phyloP scores from a whole-genome alignment of 92 coral and sea anemone genomes.

The Scolanthus callimorphus region DNA sequence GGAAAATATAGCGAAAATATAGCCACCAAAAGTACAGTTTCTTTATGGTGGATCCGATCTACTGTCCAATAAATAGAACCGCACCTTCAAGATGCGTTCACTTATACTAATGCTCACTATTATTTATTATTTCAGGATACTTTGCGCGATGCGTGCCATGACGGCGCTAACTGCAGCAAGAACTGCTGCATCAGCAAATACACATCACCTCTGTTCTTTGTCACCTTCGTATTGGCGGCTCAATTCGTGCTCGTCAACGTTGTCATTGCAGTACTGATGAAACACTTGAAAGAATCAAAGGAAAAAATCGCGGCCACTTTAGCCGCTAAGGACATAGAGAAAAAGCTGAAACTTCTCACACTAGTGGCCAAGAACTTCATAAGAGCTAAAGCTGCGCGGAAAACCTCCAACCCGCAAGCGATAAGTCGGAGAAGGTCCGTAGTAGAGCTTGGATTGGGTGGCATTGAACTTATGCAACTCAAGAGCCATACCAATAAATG shows the following conservation, averaged over 20 bases:
- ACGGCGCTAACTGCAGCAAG: slow-evolving; percentile 57
- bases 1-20: too few relatives aligned
- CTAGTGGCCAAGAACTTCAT: slow-evolving; percentile 79
- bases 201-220: slow-evolving; percentile 91
- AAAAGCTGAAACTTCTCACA: slow-evolving; percentile 69
- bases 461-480: slow-evolving; percentile 75
- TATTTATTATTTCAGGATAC: slow-evolving; percentile 82
- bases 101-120: too few relatives aligned
- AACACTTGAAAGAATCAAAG: slow-evolving; percentile 91
- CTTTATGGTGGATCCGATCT: too few relatives aligned
- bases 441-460: slow-evolving; percentile 75
- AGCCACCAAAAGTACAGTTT: too few relatives aligned
- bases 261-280: slow-evolving; percentile 98
- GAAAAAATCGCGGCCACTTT: slow-evolving; percentile 92
- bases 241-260: slow-evolving; percentile 97
- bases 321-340: slow-evolving; percentile 85
- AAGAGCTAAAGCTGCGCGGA: slow-evolving; percentile 64
- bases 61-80: too few relatives aligned
- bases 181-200: slow-evolving; percentile 77
- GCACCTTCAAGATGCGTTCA: too few relatives aligned
- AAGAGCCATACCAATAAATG: slow-evolving; percentile 35
- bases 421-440: slow-evolving; percentile 59
- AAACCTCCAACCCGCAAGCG: slow-evolving; percentile 18
- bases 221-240: slow-evolving; percentile 92
- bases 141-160: slow-evolving; percentile 62